Evolutionary conservation across 2,113 vertebrate species (phyloP).

Genomic region (Circaetus cinerascens): DNA sequence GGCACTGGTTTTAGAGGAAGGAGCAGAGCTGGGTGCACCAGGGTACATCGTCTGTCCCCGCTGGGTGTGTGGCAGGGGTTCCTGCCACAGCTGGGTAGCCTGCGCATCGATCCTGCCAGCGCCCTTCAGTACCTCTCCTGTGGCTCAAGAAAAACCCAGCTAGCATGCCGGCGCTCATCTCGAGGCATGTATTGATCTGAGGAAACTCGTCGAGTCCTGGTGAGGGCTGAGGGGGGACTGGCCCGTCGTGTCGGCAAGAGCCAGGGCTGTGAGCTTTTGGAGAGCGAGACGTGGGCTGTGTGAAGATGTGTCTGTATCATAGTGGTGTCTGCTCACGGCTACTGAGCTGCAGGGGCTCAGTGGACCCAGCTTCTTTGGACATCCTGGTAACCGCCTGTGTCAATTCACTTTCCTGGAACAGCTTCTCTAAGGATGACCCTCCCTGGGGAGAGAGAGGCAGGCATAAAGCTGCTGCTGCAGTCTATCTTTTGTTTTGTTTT

Average conservation of each 20-base stretch:
- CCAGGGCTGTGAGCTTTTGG: fast-evolving
- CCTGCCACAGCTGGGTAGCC: neutral
- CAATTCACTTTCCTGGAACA: neutral
- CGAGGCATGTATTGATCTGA: neutral
- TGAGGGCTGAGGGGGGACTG: fast-evolving
- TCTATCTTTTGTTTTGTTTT: neutral
- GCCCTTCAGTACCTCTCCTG: neutral
- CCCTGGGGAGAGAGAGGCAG: slow-evolving; percentile 8
- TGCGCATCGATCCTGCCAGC: fast-evolving
- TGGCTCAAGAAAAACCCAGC: fast-evolving
- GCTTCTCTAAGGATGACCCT: neutral
- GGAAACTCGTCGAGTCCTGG: neutral
- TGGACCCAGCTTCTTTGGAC: neutral
- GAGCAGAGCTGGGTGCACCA: fast-evolving
- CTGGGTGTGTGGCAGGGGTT: fast-evolving
- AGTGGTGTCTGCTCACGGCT: neutral
- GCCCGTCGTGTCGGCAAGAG: fast-evolving
- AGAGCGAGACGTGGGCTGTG: neutral
- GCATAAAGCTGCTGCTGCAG: neutral
- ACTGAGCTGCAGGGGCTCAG: neutral
- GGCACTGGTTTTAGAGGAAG: neutral
- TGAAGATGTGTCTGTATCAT: fast-evolving
- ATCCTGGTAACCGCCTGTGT: neutral
- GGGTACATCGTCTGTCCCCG: fast-evolving
- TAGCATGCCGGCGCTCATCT: neutral